These are phyloP conservation scores for Campylomormyrus numenius DNA, from an alignment of 2,113 vertebrate genomes.

Conservation along the genomic window DNA sequence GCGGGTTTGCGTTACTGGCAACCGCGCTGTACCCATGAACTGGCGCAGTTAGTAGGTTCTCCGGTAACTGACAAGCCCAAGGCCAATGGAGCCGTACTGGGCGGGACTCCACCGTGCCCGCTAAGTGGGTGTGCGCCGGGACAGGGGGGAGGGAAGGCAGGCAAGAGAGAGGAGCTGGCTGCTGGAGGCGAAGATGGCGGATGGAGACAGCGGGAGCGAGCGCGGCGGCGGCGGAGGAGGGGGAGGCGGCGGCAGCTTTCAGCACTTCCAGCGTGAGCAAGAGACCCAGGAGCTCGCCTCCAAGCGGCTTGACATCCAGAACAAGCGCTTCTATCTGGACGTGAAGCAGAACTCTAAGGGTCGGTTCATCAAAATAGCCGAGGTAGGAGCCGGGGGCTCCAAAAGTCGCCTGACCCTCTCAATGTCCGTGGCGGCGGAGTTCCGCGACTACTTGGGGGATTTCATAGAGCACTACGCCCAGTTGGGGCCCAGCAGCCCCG, in stretches of 20 bases:
- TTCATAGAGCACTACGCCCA: slow-evolving; percentile 90
- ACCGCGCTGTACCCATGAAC: slow-evolving; percentile 23
- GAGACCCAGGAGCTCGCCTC: slow-evolving; percentile 85
- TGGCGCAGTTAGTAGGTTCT: background rate
- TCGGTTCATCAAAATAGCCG: slow-evolving; percentile 93
- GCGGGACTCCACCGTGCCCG: slow-evolving; percentile 32
- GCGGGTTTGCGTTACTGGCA: slow-evolving; percentile 35
- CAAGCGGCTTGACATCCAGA: slow-evolving; percentile 83
- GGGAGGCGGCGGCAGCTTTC: slow-evolving; percentile 57
- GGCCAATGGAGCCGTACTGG: slow-evolving; percentile 27
- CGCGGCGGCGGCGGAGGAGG: slow-evolving; percentile 55
- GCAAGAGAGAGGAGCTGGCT: slow-evolving; percentile 58
- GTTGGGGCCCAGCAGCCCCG: slow-evolving; percentile 83
- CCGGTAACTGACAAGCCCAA: slow-evolving; percentile 23
- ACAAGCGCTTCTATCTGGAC: slow-evolving; percentile 85
- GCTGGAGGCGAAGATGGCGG: slow-evolving; percentile 85
- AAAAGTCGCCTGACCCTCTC: slow-evolving; percentile 91
- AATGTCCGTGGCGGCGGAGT: slow-evolving; percentile 88
- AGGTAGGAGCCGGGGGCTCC: slow-evolving; percentile 86
- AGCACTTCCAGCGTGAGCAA: slow-evolving; percentile 68
- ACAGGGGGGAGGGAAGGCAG: slow-evolving; percentile 48
- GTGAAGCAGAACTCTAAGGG: slow-evolving; percentile 88
- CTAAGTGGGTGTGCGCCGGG: slow-evolving; percentile 40
- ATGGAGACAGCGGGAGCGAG: slow-evolving; percentile 83
- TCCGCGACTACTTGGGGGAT: slow-evolving; percentile 85